phyloP scores from a whole-genome alignment of 2,797 vertebrate genomes.

The Sebastes flavidus region DNA sequence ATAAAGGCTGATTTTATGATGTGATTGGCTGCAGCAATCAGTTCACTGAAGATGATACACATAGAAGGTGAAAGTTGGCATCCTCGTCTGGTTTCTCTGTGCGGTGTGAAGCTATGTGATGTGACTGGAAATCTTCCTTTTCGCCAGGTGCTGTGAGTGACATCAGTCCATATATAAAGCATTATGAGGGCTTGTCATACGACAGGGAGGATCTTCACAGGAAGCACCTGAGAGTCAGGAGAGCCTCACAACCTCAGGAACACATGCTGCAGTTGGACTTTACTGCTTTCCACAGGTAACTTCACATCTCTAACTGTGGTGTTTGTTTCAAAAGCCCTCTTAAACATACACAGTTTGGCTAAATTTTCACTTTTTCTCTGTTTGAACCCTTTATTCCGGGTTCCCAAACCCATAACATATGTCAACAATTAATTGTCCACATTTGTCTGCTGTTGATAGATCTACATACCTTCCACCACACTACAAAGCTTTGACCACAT shows the following conservation, averaged over 20 bases:
- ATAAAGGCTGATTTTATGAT: neutral
- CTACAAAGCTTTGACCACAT: constrained; percentile 41
- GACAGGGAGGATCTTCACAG: constrained; percentile 68
- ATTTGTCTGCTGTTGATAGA: constrained; percentile 6
- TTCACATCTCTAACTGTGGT: neutral
- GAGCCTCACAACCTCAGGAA: constrained; percentile 45
- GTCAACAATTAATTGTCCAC: neutral
- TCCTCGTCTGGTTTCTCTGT: neutral
- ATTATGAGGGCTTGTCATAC: constrained; percentile 78
- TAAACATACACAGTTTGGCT: neutral
- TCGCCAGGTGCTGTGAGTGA: constrained; percentile 56
- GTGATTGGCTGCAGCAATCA: neutral
- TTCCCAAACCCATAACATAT: neutral
- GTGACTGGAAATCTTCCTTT: neutral
- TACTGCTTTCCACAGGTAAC: constrained; percentile 80
- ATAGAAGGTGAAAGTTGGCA: neutral
- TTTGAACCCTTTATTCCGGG: neutral
- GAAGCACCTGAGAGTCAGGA: constrained; percentile 71
- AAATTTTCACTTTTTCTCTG: neutral
- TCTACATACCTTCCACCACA: neutral
- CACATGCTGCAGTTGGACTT: constrained; percentile 74
- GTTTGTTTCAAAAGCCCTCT: neutral
- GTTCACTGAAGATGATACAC: neutral
- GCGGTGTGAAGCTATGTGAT: neutral
- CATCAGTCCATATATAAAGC: constrained; percentile 77